Base-by-base conservation (phyloP, 2,888 invertebrate genomes). In the Drosophila pseudotakahashii region DNA sequence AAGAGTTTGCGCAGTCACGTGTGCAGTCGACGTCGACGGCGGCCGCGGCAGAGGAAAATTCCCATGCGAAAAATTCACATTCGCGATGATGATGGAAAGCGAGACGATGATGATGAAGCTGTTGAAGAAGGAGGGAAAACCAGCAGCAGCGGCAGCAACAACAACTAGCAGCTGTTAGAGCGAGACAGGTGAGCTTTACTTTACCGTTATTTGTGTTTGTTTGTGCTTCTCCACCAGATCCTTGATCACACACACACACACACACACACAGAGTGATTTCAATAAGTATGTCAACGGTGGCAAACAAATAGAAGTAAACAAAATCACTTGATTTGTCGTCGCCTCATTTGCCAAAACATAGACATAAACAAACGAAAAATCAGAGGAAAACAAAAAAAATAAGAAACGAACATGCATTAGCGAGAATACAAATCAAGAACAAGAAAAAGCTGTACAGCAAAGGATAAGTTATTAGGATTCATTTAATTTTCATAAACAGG, bases 51-150 rank as follows among this genome's bases (percentile, higher is more conserved):
- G 47, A 48, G 63, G 50, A 74, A 79, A 76, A 88, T 85, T 82
- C 82, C 88, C 82, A 81, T 77, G 86, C 77, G 86, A 70, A 85
- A 77, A 79, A 81, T 88, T 82, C 79, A 73, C 68, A 79, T 80
- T 76, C 80, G 78, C 76, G 39, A 52, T 77, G 79, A 68, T 77
- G 62, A 63, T 48, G 63, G 26, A 63, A 48, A 19, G 63, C 42
- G 60, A 36, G 45, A 51, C 45, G 44, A 41, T 39, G 44, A 64
- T 39, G 67, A 62, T 62, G 62, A 41, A 61, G 59, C 37, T 54
- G 55, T 41, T 23, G 23, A 57, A 59, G 41, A 39, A 14, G 41
- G 59, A 59, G 57, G 32, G 23, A 32, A 23, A 42, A 41, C 23
- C 47, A 47, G 37, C 58, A 59, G 37, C 58, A 39, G 30, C 47